phyloP scores from a whole-genome alignment of 2,113 vertebrate species.

The Sander vitreus region DNA sequence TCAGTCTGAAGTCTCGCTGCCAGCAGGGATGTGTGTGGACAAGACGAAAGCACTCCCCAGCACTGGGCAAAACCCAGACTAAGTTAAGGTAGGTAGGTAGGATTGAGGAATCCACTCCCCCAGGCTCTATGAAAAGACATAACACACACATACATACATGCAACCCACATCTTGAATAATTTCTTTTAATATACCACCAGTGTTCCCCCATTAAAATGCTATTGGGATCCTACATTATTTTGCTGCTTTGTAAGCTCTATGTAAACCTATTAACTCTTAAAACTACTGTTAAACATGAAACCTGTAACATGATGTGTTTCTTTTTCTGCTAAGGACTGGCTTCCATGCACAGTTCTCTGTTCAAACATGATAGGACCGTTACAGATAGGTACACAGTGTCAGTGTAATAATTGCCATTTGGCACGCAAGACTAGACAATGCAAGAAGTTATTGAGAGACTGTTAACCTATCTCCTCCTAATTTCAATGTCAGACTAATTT shows the following conservation, averaged over 20 bases:
- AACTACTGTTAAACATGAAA: not conserved
- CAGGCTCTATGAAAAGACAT: conserved; percentile 46
- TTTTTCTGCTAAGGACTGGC: not conserved
- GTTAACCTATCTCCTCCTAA: not conserved
- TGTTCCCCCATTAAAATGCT: not conserved
- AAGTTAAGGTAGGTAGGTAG: conserved; percentile 38
- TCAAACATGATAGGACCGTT: not conserved
- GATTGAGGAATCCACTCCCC: conserved; percentile 65
- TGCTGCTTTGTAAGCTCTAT: not conserved
- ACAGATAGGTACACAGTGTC: not conserved
- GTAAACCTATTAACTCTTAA: not conserved
- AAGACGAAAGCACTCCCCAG: conserved; percentile 53
- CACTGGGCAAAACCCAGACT: conserved; percentile 41
- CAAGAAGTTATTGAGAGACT: not conserved
- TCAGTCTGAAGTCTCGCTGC: conserved; percentile 62
- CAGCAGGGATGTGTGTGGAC: conserved; percentile 69
- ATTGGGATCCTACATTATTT: not conserved
- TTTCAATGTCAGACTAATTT: not conserved
- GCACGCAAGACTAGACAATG: not conserved
- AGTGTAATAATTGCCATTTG: not conserved
- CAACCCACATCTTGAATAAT: conserved; percentile 13
- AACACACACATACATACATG: conserved; percentile 22
- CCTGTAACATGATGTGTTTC: not conserved
- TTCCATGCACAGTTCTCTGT: not conserved
- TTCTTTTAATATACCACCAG: not conserved